phyloP scores from a whole-genome alignment of 2,113 vertebrate species.

The Caretta caretta region DNA sequence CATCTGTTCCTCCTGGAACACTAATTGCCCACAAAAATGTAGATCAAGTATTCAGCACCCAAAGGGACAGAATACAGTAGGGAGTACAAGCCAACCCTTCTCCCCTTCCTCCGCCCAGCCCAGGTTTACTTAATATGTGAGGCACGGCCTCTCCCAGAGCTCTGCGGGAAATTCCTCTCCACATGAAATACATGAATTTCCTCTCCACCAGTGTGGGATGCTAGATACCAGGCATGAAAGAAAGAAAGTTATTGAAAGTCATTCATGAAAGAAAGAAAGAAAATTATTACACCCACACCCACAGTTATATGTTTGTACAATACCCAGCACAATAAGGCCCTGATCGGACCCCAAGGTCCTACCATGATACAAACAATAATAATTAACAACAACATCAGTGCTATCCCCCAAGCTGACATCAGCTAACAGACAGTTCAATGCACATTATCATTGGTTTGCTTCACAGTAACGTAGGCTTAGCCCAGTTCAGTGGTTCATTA shows the following conservation, averaged over 20 bases:
- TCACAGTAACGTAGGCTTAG: neutral
- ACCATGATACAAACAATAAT: neutral
- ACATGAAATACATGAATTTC: neutral
- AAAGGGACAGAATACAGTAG: neutral
- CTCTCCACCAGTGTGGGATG: rapidly evolving
- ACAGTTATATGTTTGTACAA: neutral
- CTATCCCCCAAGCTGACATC: neutral
- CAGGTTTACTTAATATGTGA: neutral
- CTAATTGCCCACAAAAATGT: slow-evolving; percentile 47
- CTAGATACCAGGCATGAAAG: neutral
- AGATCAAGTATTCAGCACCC: slow-evolving; percentile 23
- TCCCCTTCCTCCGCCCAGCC: neutral
- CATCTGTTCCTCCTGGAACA: slow-evolving; percentile 40
- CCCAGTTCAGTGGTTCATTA: slow-evolving; percentile 16
- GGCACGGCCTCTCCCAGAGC: neutral
- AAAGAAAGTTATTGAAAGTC: too few species aligned
- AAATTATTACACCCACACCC: neutral
- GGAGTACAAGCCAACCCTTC: neutral
- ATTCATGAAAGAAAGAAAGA: neutral
- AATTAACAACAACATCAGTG: neutral
- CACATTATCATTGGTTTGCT: neutral
- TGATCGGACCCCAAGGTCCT: neutral
- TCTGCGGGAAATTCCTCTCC: neutral
- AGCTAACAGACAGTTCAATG: neutral
- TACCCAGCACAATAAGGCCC: neutral